Conservation (phyloP, 1,140 invertebrate species). For the Tenebrio molitor region DNA sequence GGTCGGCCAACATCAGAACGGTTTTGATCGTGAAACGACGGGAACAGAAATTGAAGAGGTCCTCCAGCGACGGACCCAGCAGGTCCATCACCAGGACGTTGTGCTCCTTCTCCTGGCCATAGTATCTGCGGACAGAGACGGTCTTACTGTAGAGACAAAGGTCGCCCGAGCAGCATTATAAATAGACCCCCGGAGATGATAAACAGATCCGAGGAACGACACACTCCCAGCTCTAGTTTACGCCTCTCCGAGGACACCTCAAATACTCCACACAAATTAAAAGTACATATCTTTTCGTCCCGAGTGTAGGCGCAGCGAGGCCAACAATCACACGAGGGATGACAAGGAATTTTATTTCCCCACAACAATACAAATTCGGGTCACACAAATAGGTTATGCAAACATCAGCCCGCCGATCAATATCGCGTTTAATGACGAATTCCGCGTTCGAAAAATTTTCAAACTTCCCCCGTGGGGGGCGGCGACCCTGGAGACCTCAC, state of each 20-base stretch:
- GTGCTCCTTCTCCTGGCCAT: constrained; percentile 87
- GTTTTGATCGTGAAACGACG: constrained; percentile 94
- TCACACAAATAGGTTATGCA: constrained; percentile 27
- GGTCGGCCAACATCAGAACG: constrained; percentile 93
- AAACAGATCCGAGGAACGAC: constrained; percentile 22
- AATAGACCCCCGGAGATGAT: constrained; percentile 2
- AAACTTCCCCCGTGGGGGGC: neutral
- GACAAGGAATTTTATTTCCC: neutral
- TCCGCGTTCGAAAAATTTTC: constrained; percentile 1
- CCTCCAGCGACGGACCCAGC: constrained; percentile 91
- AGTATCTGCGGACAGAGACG: constrained; percentile 67
- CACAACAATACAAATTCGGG: neutral
- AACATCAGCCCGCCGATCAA: constrained; percentile 6
- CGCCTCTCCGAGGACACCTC: too few relatives aligned
- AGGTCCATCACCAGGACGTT: constrained; percentile 95
- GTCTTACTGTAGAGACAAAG: constrained; percentile 14
- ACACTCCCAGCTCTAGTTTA: neutral
- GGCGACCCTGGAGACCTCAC: too few relatives aligned
- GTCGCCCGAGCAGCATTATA: constrained; percentile 12
- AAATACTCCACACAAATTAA: too few relatives aligned
- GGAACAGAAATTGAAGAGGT: constrained; percentile 94
- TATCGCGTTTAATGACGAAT: neutral
- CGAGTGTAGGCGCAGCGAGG: too few relatives aligned
- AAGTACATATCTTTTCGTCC: too few relatives aligned
- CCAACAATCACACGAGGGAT: too few relatives aligned